Evolutionary conservation across 2,797 vertebrate species (phyloP).

Genomic region (Telmatherina bonti): DNA sequence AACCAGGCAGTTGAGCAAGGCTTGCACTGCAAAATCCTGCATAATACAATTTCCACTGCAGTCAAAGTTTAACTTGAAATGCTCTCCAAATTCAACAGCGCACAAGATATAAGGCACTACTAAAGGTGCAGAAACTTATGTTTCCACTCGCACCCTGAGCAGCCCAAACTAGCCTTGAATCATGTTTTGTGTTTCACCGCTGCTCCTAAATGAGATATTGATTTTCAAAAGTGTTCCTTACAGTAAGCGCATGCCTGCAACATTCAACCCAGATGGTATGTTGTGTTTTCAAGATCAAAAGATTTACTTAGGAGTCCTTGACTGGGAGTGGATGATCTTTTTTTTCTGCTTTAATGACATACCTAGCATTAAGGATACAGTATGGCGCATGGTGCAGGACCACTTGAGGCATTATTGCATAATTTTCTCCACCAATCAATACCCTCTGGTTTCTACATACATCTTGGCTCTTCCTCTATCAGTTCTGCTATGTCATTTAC

Average conservation of each 20-base stretch:
- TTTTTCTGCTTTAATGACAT: conserved; percentile 33
- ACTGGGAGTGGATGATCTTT: conserved; percentile 1
- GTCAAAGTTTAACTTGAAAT: conserved; percentile 62
- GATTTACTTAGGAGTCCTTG: conserved; percentile 19
- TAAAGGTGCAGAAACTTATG: conserved; percentile 29
- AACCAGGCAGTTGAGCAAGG: conserved; percentile 72
- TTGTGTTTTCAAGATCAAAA: conserved; percentile 42
- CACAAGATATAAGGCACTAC: conserved; percentile 12
- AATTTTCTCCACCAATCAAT: conserved; percentile 39
- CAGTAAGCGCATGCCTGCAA: conserved; percentile 40
- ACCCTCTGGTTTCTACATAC: conserved; percentile 39
- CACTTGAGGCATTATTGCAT: conserved; percentile 40
- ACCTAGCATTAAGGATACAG: neutral
- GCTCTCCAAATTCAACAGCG: conserved; percentile 22
- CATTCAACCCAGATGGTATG: conserved; percentile 36
- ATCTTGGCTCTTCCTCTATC: conserved; percentile 22
- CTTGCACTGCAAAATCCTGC: conserved; percentile 57
- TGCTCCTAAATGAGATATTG: conserved; percentile 61
- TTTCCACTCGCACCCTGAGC: conserved; percentile 19
- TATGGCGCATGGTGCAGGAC: neutral
- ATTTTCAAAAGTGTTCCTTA: conserved; percentile 60
- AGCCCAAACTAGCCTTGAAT: conserved; percentile 47
- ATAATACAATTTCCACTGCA: conserved; percentile 59
- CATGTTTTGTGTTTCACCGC: conserved; percentile 47
- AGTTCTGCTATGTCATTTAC: conserved; percentile 59